phyloP scores from a whole-genome alignment of 2,113 vertebrate species.

The Hiodon alosoides region DNA sequence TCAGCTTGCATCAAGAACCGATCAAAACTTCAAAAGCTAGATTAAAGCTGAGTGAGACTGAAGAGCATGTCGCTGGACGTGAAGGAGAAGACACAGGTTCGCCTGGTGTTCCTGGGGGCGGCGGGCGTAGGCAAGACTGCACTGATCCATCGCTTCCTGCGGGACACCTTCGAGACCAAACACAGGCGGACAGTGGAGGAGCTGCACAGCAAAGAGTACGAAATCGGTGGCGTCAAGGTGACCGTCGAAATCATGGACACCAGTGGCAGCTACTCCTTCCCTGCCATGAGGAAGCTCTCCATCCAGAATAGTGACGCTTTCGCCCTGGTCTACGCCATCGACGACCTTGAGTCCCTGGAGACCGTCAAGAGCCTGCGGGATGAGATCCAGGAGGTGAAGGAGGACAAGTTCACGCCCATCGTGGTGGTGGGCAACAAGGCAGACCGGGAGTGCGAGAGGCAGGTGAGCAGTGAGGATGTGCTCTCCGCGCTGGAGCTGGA shows the following conservation, averaged over 20 bases:
- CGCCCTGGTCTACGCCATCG: constrained; percentile 78
- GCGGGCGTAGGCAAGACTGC: constrained; percentile 83
- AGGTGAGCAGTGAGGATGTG: constrained; percentile 63
- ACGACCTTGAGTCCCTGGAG: constrained; percentile 78
- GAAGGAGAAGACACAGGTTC: constrained; percentile 79
- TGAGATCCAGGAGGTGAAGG: constrained; percentile 85
- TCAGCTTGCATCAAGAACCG: background rate
- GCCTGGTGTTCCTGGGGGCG: constrained; percentile 79
- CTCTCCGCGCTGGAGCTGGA: constrained; percentile 78
- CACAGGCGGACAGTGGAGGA: constrained; percentile 85
- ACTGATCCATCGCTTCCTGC: constrained; percentile 78
- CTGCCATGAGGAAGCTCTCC: constrained; percentile 84
- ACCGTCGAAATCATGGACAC: constrained; percentile 85
- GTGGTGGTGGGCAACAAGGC: constrained; percentile 86
- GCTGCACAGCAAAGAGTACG: constrained; percentile 82
- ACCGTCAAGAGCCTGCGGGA: constrained; percentile 73
- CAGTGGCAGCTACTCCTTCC: constrained; percentile 87
- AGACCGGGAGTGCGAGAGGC: constrained; percentile 59
- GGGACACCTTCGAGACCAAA: constrained; percentile 80
- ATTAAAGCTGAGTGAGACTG: background rate
- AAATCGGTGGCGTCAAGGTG: constrained; percentile 70
- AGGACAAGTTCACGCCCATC: constrained; percentile 76
- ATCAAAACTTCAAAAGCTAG: background rate
- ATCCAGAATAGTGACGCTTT: constrained; percentile 85
- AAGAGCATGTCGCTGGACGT: constrained; percentile 69